phyloP scores from a whole-genome alignment of 2,113 vertebrate genomes.

The Hydrolagus affinis region DNA sequence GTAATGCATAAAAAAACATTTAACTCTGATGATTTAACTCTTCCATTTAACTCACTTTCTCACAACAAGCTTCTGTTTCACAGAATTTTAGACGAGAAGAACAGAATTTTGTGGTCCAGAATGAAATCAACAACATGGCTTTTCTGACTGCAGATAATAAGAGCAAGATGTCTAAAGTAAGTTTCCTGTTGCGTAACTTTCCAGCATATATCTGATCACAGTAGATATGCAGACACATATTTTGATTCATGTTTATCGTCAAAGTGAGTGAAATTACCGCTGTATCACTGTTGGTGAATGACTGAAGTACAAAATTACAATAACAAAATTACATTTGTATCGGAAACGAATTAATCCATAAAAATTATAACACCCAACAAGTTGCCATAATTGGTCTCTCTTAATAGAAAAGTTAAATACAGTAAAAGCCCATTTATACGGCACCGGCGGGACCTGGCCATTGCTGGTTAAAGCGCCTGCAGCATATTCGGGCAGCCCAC shows the following conservation, averaged over 20 bases:
- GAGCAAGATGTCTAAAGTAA: slow-evolving; percentile 97
- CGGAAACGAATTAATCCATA: background rate
- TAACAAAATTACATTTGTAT: too few relatives aligned
- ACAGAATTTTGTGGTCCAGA: slow-evolving; percentile 98
- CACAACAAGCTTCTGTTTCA: background rate
- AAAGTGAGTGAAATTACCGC: too few relatives aligned
- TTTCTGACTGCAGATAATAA: slow-evolving; percentile 96
- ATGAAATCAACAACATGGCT: slow-evolving; percentile 97
- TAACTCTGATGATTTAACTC: too few relatives aligned
- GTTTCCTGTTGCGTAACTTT: slow-evolving; percentile 35
- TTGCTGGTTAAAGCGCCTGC: background rate
- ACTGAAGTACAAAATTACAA: too few relatives aligned
- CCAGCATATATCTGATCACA: too few relatives aligned
- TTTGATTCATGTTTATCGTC: too few relatives aligned
- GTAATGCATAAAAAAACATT: background rate
- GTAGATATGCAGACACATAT: too few relatives aligned
- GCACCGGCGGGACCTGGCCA: too few relatives aligned
- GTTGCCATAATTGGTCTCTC: background rate
- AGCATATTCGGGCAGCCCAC: too few relatives aligned
- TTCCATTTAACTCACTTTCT: background rate
- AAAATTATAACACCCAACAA: background rate
- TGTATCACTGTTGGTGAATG: too few relatives aligned
- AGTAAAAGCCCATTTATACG: too few relatives aligned
- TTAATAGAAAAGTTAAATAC: background rate
- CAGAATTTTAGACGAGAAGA: slow-evolving; percentile 98